Evolutionary conservation across 92 coral and sea anemone species (phyloP).

Genomic region (Porites evermanni): DNA sequence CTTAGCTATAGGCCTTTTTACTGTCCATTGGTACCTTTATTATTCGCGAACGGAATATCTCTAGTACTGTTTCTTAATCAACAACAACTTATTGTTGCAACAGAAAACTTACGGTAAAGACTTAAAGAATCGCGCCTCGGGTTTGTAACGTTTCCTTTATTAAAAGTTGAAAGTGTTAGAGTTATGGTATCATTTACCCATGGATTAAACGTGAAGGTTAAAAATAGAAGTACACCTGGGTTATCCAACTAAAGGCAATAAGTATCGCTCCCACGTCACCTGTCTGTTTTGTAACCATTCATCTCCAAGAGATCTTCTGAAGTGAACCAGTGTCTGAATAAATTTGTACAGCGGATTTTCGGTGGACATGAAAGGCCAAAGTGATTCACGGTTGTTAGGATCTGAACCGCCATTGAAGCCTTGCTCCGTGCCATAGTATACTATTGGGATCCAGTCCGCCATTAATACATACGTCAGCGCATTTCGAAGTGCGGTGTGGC

Average conservation of each 20-base stretch:
- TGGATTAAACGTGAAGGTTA: neutral
- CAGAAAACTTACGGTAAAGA: no score
- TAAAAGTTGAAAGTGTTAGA: no score
- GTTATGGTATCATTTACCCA: no score
- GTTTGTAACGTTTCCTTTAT: no score
- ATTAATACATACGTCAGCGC: conserved; percentile 67
- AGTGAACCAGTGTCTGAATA: conserved; percentile 56
- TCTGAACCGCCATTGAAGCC: conserved; percentile 83
- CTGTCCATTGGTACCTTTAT: no score
- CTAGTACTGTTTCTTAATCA: no score
- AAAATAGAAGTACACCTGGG: neutral
- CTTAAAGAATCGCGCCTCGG: no score
- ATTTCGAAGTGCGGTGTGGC: conserved; percentile 65
- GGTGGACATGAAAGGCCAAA: conserved; percentile 78
- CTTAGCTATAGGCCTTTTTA: no score
- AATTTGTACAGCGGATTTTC: conserved; percentile 65
- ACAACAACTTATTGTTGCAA: no score
- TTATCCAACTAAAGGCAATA: no score
- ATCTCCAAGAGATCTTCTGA: conserved; percentile 61
- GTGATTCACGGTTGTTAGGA: conserved; percentile 81
- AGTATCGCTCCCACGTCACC: neutral
- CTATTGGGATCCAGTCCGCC: conserved; percentile 79
- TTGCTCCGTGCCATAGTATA: conserved; percentile 88
- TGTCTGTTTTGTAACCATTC: conserved; percentile 60
- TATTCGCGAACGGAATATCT: no score